Evolutionary conservation across 1,140 invertebrate species (phyloP).

Genomic region (Eupristina koningsbergeri): DNA sequence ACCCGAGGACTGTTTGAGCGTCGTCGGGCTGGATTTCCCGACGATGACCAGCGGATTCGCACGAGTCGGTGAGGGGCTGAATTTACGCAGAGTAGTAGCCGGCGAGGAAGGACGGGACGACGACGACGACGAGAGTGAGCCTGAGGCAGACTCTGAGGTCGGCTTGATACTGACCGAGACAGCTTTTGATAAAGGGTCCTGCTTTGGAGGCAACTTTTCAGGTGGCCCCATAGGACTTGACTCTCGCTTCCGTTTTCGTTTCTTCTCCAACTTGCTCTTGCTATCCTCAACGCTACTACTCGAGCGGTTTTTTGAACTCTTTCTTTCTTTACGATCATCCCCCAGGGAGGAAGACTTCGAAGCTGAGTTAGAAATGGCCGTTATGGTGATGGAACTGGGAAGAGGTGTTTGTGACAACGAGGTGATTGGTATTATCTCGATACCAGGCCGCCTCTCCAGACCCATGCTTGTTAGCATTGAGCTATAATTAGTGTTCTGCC

Average conservation of each 20-base stretch:
- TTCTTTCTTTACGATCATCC: slow-evolving; percentile 79
- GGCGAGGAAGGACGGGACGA: slow-evolving; percentile 77
- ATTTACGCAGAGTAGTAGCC: slow-evolving; percentile 77
- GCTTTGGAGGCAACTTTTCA: slow-evolving; percentile 82
- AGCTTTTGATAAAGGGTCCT: slow-evolving; percentile 80
- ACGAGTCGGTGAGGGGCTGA: slow-evolving; percentile 81
- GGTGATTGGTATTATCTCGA: slow-evolving; percentile 85
- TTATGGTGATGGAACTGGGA: slow-evolving; percentile 88
- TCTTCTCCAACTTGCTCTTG: slow-evolving; percentile 83
- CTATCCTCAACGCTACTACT: slow-evolving; percentile 66
- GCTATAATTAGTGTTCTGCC: slow-evolving; percentile 74
- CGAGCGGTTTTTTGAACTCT: slow-evolving; percentile 75
- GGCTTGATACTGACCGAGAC: slow-evolving; percentile 83
- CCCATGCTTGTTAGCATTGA: slow-evolving; percentile 78
- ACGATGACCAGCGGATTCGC: slow-evolving; percentile 75
- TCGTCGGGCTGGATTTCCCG: slow-evolving; percentile 77
- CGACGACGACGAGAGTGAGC: slow-evolving; percentile 46
- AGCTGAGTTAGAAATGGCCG: slow-evolving; percentile 79
- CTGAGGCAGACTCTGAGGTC: slow-evolving; percentile 76
- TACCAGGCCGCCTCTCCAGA: slow-evolving; percentile 81
- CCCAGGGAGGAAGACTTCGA: slow-evolving; percentile 65
- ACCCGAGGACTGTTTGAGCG: slow-evolving; percentile 72
- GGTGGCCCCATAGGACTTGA: slow-evolving; percentile 88
- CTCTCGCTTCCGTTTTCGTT: slow-evolving; percentile 84
- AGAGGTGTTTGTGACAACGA: slow-evolving; percentile 77